Evolutionary conservation across 2,113 vertebrate genomes (phyloP).

Genomic region (Cacatua alba): DNA sequence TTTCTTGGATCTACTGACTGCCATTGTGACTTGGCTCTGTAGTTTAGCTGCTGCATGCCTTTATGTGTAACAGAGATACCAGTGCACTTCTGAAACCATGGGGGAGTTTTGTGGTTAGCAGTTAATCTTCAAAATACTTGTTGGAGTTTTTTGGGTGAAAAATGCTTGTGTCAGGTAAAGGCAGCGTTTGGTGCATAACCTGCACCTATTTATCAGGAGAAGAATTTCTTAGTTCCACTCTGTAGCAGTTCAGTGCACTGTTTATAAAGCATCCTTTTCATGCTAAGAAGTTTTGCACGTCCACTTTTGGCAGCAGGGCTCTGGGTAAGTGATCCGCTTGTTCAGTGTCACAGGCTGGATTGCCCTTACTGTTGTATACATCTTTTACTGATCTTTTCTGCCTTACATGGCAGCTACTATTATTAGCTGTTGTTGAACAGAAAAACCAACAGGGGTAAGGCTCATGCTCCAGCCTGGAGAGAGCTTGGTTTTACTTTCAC

Average conservation of each 20-base stretch:
- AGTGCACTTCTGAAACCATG: neutral
- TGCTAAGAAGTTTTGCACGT: neutral
- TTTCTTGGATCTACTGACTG: neutral
- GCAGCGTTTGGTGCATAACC: neutral
- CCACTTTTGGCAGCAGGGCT: neutral
- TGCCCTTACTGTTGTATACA: neutral
- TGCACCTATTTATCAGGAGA: neutral
- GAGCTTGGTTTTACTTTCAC: neutral
- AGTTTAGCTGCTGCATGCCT: neutral
- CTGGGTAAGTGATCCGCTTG: neutral
- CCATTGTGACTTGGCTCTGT: accelerated
- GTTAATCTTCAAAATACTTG: neutral
- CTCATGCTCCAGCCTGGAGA: neutral
- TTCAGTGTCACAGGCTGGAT: neutral
- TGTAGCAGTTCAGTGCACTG: neutral
- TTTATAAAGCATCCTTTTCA: neutral
- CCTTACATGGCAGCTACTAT: neutral
- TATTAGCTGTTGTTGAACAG: neutral
- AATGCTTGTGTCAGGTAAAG: neutral
- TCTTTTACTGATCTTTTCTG: neutral
- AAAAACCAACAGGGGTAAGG: neutral
- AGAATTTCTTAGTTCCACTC: neutral
- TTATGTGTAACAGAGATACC: neutral
- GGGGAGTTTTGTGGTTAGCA: neutral
- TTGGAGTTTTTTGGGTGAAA: neutral